Evolutionary conservation across 1,140 invertebrate species (phyloP).

Genomic region (Heliconius hewitsoni): DNA sequence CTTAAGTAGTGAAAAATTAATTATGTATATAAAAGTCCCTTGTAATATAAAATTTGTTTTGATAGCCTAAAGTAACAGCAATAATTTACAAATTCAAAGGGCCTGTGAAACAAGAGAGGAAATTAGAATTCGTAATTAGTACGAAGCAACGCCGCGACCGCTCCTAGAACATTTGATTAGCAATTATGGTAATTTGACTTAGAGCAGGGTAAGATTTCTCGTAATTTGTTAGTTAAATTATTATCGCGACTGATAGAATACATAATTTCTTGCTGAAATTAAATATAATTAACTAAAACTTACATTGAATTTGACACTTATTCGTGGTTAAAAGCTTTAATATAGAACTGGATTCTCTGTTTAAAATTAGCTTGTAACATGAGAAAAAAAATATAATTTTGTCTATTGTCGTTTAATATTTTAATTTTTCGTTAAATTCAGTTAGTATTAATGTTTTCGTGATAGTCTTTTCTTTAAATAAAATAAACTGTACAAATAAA

Average conservation of each 20-base stretch:
- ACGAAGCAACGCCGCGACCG: slow-evolving; percentile 62
- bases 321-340: background rate
- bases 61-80: slow-evolving; percentile 64
- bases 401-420: too few relatives aligned
- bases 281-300: slow-evolving; percentile 37
- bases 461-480: too few relatives aligned
- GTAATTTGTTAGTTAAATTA: slow-evolving; percentile 80
- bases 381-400: too few relatives aligned
- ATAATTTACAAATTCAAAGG: slow-evolving; percentile 79
- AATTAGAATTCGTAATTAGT: slow-evolving; percentile 81
- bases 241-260: slow-evolving; percentile 62
- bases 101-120: slow-evolving; percentile 75
- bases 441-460: too few relatives aligned
- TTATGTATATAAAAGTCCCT: slow-evolving; percentile 10
- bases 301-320: background rate
- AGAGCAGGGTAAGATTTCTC: slow-evolving; percentile 79
- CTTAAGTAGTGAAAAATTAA: background rate
- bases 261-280: slow-evolving; percentile 53
- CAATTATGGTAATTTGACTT: slow-evolving; percentile 81
- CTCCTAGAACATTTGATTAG: slow-evolving; percentile 79
- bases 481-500: too few relatives aligned
- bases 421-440: too few relatives aligned
- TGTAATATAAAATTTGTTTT: slow-evolving; percentile 58
- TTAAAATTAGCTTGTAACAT: too few relatives aligned
- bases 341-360: background rate